Evolutionary conservation across 2,797 vertebrate species (phyloP).

Genomic region (Acipenser transmontanus): DNA sequence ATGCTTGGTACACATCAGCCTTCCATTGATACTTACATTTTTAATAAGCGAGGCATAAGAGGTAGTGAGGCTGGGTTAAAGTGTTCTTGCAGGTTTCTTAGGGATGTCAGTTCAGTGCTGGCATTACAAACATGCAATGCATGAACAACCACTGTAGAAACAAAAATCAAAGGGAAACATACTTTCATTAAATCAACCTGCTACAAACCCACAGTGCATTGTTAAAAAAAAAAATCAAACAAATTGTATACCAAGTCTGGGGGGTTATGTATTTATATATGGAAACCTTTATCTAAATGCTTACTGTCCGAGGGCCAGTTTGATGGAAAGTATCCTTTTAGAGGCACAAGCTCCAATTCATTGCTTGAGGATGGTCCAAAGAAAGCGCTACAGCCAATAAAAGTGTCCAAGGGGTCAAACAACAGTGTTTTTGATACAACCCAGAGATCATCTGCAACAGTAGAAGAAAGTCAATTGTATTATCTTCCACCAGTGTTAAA

Average conservation of each 20-base stretch:
- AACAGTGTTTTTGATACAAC: slow-evolving; percentile 63
- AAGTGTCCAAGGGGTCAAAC: slow-evolving; percentile 55
- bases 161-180: neutral
- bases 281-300: slow-evolving; percentile 22
- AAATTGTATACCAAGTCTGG: neutral
- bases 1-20: no score
- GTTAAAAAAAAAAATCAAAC: neutral
- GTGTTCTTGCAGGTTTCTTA: slow-evolving; percentile 61
- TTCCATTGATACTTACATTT: slow-evolving; percentile 45
- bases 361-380: slow-evolving; percentile 60
- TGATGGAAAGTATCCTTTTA: slow-evolving; percentile 62
- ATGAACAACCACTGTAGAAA: slow-evolving; percentile 50
- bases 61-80: slow-evolving; percentile 50
- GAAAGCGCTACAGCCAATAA: slow-evolving; percentile 63
- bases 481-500: no score
- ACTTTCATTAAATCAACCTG: no score
- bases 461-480: slow-evolving; percentile 12
- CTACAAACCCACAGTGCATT: no score
- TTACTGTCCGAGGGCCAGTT: slow-evolving; percentile 57
- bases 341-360: slow-evolving; percentile 57
- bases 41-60: slow-evolving; percentile 47
- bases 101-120: slow-evolving; percentile 52
- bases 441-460: slow-evolving; percentile 63
- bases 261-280: no score
- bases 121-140: slow-evolving; percentile 63